Evolutionary conservation across 35 echinoderm and acorn worm genomes (phyloP), one percentile per base, ranked within the genome.

Genomic region (Heliocidaris tuberculata): DNA sequence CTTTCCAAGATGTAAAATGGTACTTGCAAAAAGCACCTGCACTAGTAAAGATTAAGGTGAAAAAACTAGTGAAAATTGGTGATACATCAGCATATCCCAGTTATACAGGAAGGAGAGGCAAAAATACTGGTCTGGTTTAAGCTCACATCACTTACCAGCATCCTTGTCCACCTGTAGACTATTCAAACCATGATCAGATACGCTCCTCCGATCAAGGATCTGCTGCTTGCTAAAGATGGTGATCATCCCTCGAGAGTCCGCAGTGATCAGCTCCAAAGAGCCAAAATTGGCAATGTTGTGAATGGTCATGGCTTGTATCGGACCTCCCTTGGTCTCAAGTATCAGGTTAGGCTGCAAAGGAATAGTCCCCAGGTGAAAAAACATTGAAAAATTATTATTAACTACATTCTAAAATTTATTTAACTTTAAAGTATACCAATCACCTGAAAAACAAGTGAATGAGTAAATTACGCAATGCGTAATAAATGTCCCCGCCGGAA

Each of bases 181-280:
- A 21, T 86, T 95, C 7, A 99, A 52, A 32, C 94, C 95, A 88
- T 97, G 96, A 47, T 96, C 93, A 21, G 98, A 97, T 12, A 99
- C 60, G 88, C 96, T 96, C 48, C 94, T 94, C 48, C 97, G 94
- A 85, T 96, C 95, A 6, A 97, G 88, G 32, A 99, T 99, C 96
- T 99, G 98, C 17, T 96, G 97, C 88, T 99, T 97, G 86, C 97
- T 97, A 88, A 99, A 97, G 35, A 99, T 97, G 10, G 98, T 99
- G 32, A 99, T 94, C 35, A 91, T 95, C 17, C 98, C 98, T 86
- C 97, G 49, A 2, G 98, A 97, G 78, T 99, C 97, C 7, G 96
- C 97, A 7, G 94, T 94, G 16, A 99, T 96, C 48, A 99, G 56
- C 50, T 99, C 98, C 30, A 96, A 86, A 16, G 97, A 96, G 29